These are phyloP conservation scores for Antitype chi DNA, from an alignment of 2,888 invertebrate genomes.

Conservation along the genomic window DNA sequence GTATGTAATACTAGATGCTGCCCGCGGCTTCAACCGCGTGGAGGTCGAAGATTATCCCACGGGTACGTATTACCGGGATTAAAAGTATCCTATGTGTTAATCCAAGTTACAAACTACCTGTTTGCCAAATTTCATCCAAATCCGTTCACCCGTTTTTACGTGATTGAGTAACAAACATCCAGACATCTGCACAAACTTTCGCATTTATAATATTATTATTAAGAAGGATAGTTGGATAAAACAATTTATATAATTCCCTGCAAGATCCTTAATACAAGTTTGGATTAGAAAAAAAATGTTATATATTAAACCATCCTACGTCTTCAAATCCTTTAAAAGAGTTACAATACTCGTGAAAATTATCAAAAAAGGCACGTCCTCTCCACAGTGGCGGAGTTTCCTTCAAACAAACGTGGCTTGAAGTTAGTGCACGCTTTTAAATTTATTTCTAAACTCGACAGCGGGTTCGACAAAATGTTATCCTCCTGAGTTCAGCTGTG, in stretches of 20 bases:
- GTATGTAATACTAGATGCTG: background rate
- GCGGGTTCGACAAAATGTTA: conserved; percentile 78
- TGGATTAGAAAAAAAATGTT: background rate
- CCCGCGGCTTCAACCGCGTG: too few species aligned
- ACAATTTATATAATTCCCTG: background rate
- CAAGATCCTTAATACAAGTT: background rate
- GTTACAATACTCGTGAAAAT: conserved; percentile 32
- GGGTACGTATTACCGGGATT: too few species aligned
- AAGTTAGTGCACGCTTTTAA: conserved; percentile 79
- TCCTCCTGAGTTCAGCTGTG: conserved; percentile 63
- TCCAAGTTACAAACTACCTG: too few species aligned
- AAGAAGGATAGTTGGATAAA: too few species aligned
- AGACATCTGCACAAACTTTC: too few species aligned
- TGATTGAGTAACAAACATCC: too few species aligned
- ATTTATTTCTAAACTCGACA: conserved; percentile 82
- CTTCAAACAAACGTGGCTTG: conserved; percentile 77
- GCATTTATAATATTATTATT: too few species aligned
- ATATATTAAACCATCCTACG: background rate
- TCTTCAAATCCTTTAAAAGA: conserved; percentile 5
- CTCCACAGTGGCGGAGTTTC: conserved; percentile 73
- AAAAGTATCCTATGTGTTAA: too few species aligned
- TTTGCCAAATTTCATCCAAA: too few species aligned
- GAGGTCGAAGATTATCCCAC: too few species aligned
- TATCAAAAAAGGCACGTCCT: conserved; percentile 74
- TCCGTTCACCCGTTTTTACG: too few species aligned